These are phyloP conservation scores for Thaumetopoea pityocampa DNA, from an alignment of 1,140 invertebrate genomes.

Conservation along the genomic window DNA sequence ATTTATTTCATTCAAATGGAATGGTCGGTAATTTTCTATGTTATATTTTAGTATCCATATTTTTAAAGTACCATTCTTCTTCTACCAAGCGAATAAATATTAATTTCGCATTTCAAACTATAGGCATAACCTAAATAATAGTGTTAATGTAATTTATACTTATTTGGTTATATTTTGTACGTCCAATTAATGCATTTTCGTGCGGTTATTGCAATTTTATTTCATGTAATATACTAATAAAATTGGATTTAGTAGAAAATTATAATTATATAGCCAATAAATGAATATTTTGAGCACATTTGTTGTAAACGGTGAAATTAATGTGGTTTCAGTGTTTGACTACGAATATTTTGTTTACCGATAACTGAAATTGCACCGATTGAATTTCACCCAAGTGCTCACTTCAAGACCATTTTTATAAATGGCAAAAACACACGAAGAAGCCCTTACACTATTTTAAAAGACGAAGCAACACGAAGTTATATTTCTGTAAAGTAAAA, in stretches of 20 bases:
- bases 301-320: constrained; percentile 5
- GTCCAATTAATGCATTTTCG: constrained; percentile 15
- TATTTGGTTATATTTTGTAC: constrained; percentile 15
- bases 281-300: constrained; percentile 9
- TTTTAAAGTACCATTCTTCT: constrained; percentile 7
- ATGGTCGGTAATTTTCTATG: constrained; percentile 15
- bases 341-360: too few relatives aligned
- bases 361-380: too few relatives aligned
- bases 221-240: constrained; percentile 16
- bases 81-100: constrained; percentile 6
- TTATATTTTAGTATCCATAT: constrained; percentile 16
- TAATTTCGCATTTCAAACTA: constrained; percentile 15
- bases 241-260: constrained; percentile 13
- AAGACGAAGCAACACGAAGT: too few relatives aligned
- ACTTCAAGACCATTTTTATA: too few relatives aligned
- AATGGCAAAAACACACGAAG: too few relatives aligned
- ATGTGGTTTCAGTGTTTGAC: background rate
- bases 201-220: constrained; percentile 15
- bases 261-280: constrained; percentile 15
- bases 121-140: constrained; percentile 13
- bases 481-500: too few relatives aligned
- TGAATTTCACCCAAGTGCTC: too few relatives aligned
- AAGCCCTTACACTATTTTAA: too few relatives aligned
- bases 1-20: constrained; percentile 32
- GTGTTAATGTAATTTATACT: constrained; percentile 15